Percentiles rank a stretch among this genome's conserved stretches.
These are phyloP conservation scores for Seriola quinqueradiata DNA, from an alignment of 2,113 vertebrate species.

Conservation along the genomic window DNA sequence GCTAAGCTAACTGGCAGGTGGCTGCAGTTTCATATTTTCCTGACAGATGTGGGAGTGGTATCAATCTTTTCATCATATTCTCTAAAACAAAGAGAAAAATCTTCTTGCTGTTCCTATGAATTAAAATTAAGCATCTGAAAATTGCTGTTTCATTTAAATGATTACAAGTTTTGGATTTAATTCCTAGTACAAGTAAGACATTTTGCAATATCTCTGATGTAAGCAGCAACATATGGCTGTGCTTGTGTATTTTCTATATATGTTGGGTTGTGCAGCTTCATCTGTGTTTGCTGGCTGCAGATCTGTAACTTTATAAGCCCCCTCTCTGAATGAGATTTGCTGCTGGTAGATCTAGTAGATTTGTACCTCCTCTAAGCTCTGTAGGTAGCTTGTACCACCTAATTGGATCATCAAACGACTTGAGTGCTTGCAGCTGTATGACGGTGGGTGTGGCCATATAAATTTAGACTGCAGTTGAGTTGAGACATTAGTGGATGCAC, in stretches of 20 bases:
- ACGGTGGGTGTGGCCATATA: constrained; percentile 31
- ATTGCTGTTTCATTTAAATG: neutral
- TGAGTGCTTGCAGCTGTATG: constrained; percentile 46
- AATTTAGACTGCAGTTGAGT: constrained; percentile 15
- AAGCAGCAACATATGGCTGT: neutral
- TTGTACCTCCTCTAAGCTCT: constrained; percentile 14
- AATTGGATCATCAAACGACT: constrained; percentile 46
- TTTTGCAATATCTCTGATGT: neutral
- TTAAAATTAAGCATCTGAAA: neutral
- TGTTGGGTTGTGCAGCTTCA: neutral
- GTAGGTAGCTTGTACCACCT: constrained; percentile 31
- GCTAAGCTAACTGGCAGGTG: neutral
- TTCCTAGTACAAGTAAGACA: too few species aligned
- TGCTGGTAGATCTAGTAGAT: neutral
- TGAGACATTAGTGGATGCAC: neutral
- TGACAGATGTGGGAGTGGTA: neutral
- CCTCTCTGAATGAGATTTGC: neutral
- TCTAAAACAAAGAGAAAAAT: neutral
- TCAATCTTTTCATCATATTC: neutral
- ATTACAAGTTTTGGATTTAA: neutral
- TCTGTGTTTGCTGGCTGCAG: neutral
- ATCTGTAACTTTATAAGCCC: neutral
- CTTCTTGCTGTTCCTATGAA: too few species aligned
- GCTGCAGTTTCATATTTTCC: neutral
- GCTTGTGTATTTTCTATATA: too few species aligned